Evolutionary conservation across 2,797 vertebrate genomes (phyloP).

Genomic region (Rhodeus uyekii): DNA sequence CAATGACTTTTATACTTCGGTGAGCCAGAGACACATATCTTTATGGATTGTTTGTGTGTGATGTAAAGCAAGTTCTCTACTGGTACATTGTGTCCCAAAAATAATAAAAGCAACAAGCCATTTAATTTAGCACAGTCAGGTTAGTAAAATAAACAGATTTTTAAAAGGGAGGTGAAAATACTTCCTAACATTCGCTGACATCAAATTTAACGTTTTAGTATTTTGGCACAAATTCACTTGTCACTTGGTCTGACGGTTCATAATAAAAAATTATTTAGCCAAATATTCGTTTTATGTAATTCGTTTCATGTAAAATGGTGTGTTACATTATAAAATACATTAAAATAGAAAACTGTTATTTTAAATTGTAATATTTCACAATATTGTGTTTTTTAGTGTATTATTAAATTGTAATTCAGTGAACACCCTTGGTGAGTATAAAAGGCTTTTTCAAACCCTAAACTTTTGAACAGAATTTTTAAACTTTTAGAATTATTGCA

Average conservation of each 20-base stretch:
- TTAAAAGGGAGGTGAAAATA: not conserved
- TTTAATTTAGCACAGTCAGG: not conserved
- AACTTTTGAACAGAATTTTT: not conserved
- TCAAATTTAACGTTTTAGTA: not conserved
- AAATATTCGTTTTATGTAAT: not conserved
- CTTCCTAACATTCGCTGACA: not conserved
- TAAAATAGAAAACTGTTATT: not conserved
- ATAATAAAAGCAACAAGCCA: not conserved
- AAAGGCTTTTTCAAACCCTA: not conserved
- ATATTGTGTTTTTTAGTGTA: not conserved
- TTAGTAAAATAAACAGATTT: not conserved
- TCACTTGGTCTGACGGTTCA: not conserved
- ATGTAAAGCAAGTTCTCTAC: not conserved
- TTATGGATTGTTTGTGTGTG: slow-evolving; percentile 22
- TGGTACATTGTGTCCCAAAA: not conserved
- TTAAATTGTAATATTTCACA: not conserved
- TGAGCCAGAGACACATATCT: slow-evolving; percentile 12
- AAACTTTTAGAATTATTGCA: not conserved
- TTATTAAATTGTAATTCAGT: not conserved
- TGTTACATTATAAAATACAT: not conserved
- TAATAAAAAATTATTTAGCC: not conserved
- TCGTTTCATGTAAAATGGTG: no score
- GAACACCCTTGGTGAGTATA: not conserved
- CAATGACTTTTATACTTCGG: slow-evolving; percentile 48
- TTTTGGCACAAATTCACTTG: not conserved